Conservation (phyloP, 2,888 invertebrate genomes). For the Drosophila recens region DNA sequence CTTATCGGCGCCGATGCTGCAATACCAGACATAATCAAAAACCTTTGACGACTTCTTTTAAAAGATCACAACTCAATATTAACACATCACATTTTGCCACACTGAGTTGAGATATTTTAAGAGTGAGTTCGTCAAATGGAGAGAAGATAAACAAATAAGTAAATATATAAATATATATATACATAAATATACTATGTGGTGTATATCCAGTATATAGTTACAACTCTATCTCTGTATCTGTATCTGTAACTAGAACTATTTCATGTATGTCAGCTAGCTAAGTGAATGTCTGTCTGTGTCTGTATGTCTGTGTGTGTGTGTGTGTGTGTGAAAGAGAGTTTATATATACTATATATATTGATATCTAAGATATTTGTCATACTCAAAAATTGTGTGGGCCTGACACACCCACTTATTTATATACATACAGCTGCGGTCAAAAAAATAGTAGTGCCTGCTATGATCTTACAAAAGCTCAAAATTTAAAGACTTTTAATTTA, state of each 20-base stretch:
- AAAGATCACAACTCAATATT: constrained; percentile 72
- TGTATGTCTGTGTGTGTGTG: constrained; percentile 1
- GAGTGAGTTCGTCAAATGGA: constrained; percentile 69
- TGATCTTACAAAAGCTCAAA: too few species aligned
- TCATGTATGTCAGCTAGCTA: constrained; percentile 36
- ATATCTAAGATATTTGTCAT: constrained; percentile 46
- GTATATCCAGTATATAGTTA: constrained; percentile 34
- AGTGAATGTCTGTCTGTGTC: constrained; percentile 16
- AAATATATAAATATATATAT: constrained; percentile 14
- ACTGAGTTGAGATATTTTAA: constrained; percentile 58
- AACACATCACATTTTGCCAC: neutral
- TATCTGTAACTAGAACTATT: constrained; percentile 56
- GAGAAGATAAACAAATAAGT: constrained; percentile 31
- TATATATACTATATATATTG: constrained; percentile 5
- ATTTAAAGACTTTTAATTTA: too few species aligned
- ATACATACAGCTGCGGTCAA: too few species aligned
- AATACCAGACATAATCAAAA: constrained; percentile 97
- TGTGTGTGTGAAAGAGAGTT: constrained; percentile 8
- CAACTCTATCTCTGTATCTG: constrained; percentile 19
- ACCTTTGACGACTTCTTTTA: constrained; percentile 85
- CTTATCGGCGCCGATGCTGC: constrained; percentile 97
- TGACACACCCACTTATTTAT: constrained; percentile 20
- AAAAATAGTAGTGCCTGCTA: too few species aligned
- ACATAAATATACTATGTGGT: constrained; percentile 4
- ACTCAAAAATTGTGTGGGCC: constrained; percentile 25